phyloP scores from a whole-genome alignment of 2,797 vertebrate genomes.

The Acanthurus lineatus region DNA sequence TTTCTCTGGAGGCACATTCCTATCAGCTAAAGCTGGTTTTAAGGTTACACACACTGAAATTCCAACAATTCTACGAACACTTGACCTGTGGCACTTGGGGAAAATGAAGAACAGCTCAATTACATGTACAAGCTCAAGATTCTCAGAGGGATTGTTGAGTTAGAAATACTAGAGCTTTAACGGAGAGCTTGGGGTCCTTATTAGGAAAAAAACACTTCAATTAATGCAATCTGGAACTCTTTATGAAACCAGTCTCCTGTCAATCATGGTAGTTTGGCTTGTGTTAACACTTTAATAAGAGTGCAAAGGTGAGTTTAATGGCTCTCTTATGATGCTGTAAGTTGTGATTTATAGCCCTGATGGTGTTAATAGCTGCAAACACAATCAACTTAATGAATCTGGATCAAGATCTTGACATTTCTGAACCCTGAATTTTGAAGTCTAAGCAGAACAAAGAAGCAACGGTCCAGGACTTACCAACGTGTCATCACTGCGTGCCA shows the following conservation, averaged over 20 bases:
- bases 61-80: constrained; percentile 27
- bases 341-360: constrained; percentile 13
- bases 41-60: constrained; percentile 20
- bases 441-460: neutral
- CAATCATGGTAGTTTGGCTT: constrained; percentile 1
- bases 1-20: constrained; percentile 8
- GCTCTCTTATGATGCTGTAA: neutral
- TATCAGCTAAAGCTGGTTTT: constrained; percentile 5
- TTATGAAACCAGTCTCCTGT: constrained; percentile 17
- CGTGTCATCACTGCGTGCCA: constrained; percentile 96
- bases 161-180: constrained; percentile 49
- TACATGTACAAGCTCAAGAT: constrained; percentile 34
- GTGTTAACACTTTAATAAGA: constrained; percentile 7
- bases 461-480: constrained; percentile 88
- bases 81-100: constrained; percentile 20
- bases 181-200: constrained; percentile 17
- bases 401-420: neutral
- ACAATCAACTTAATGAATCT: neutral
- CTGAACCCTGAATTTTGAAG: neutral
- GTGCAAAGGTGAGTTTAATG: neutral
- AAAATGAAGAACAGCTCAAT: constrained; percentile 51
- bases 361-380: constrained; percentile 1
- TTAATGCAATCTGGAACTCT: constrained; percentile 35
- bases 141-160: constrained; percentile 10
- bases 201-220: constrained; percentile 22